Conservation (phyloP, 2,888 invertebrate species). For the Carabus problematicus region DNA sequence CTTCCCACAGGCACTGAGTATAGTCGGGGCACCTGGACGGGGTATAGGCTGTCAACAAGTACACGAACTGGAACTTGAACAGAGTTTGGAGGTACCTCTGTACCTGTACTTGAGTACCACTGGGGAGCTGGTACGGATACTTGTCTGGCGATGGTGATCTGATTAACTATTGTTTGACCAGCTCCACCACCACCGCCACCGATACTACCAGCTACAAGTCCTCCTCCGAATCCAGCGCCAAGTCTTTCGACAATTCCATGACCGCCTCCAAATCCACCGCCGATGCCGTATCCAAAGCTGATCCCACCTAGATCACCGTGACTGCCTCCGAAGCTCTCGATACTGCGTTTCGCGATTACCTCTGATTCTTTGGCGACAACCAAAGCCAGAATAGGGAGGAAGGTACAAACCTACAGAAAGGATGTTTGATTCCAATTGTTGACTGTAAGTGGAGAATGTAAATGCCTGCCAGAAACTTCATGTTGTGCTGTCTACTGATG, state of each 20-base stretch:
- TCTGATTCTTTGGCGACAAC: slow-evolving; percentile 26
- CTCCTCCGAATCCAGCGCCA: slow-evolving; percentile 12
- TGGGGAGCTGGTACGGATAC: slow-evolving; percentile 29
- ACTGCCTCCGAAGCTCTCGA: too few relatives aligned
- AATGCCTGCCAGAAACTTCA: too few relatives aligned
- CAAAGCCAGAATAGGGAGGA: slow-evolving; percentile 15
- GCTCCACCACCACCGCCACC: slow-evolving; percentile 16
- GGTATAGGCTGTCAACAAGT: slow-evolving; percentile 23
- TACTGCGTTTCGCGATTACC: slow-evolving; percentile 23
- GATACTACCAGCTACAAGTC: neutral
- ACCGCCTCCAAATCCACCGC: neutral
- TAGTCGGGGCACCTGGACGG: slow-evolving; percentile 24
- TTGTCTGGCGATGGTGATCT: slow-evolving; percentile 24
- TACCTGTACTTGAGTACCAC: slow-evolving; percentile 13
- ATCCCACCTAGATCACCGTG: slow-evolving; percentile 2
- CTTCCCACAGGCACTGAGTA: slow-evolving; percentile 23
- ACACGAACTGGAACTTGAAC: slow-evolving; percentile 29
- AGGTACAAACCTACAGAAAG: slow-evolving; percentile 11
- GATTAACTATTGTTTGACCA: slow-evolving; percentile 23
- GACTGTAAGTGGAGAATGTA: too few relatives aligned
- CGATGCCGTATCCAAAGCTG: neutral
- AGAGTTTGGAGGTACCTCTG: slow-evolving; percentile 13
- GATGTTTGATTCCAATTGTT: too few relatives aligned
- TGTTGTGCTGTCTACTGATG: too few relatives aligned
- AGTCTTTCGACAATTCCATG: neutral